A percentile compares a stretch with the other conserved stretches of the same genome.
These are phyloP conservation scores for Oxycera nigricornis DNA, from an alignment of 2,888 invertebrate genomes.

Conservation along the genomic window DNA sequence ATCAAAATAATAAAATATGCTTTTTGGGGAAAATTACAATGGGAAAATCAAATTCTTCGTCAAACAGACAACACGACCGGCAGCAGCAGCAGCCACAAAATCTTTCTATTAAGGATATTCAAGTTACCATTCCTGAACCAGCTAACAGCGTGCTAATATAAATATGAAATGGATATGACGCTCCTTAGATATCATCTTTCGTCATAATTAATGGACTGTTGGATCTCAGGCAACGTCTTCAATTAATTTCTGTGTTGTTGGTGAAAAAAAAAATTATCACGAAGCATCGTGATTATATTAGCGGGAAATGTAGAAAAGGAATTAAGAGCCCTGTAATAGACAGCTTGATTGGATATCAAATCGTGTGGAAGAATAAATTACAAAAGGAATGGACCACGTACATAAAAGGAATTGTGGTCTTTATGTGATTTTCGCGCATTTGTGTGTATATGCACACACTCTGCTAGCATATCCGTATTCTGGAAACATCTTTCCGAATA, in stretches of 20 bases:
- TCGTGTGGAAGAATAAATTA: slow-evolving; percentile 52
- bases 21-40: too few relatives aligned
- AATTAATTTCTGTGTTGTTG: slow-evolving; percentile 27
- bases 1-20: too few relatives aligned
- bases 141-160: not conserved
- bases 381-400: slow-evolving; percentile 47
- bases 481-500: not conserved
- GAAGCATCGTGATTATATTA: slow-evolving; percentile 26
- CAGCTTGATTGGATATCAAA: slow-evolving; percentile 52
- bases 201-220: slow-evolving; percentile 38
- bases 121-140: not conserved
- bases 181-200: slow-evolving; percentile 25
- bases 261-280: slow-evolving; percentile 5
- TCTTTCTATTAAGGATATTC: not conserved
- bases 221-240: slow-evolving; percentile 30
- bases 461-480: not conserved
- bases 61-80: too few relatives aligned
- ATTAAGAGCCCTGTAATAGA: slow-evolving; percentile 50
- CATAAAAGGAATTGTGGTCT: slow-evolving; percentile 10
- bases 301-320: slow-evolving; percentile 42
- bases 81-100: too few relatives aligned
- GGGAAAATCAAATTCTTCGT: too few relatives aligned
- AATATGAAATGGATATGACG: not conserved
- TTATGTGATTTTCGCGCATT: slow-evolving; percentile 28
- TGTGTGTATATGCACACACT: not conserved